Conservation (phyloP, 2,797 vertebrate genomes). For the Cyprinella venusta region DNA sequence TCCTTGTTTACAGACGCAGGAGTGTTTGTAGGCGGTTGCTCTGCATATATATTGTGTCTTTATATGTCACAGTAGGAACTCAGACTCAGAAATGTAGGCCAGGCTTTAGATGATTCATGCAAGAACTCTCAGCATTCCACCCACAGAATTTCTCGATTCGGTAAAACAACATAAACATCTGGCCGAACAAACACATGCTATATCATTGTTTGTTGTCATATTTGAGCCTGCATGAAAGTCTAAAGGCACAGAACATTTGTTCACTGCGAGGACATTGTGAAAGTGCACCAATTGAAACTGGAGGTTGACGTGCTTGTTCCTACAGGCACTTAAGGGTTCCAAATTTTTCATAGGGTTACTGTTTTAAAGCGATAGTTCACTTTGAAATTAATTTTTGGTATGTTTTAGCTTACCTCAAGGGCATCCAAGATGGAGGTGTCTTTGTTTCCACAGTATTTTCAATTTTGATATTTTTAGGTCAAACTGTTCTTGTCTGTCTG, state of each 20-base stretch:
- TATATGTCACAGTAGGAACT: constrained; percentile 20
- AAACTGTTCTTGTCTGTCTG: too few relatives aligned
- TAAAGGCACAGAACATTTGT: not conserved
- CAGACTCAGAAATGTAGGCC: constrained; percentile 44
- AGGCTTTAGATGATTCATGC: constrained; percentile 52
- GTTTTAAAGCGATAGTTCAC: not conserved
- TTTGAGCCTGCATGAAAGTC: constrained; percentile 23
- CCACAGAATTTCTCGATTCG: constrained; percentile 6
- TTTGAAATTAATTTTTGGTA: too few relatives aligned
- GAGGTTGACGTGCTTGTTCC: not conserved
- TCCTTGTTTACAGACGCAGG: constrained; percentile 1
- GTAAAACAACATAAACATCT: constrained; percentile 12
- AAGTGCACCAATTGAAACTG: not conserved
- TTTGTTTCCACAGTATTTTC: too few relatives aligned
- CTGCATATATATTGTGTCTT: constrained; percentile 40
- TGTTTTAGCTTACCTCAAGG: too few relatives aligned
- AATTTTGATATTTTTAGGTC: too few relatives aligned
- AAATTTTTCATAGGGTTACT: not conserved
- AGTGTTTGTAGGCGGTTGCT: constrained; percentile 29
- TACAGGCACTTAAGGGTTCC: not conserved
- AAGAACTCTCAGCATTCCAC: constrained; percentile 10
- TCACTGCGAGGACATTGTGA: not conserved
- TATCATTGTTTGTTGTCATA: constrained; percentile 4
- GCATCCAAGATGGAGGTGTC: too few relatives aligned
- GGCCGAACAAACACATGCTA: constrained; percentile 7